Percentiles rank a stretch among this genome's conserved stretches.
phyloP scores from a whole-genome alignment of 1,140 invertebrate species.

The Andricus grossulariae region DNA sequence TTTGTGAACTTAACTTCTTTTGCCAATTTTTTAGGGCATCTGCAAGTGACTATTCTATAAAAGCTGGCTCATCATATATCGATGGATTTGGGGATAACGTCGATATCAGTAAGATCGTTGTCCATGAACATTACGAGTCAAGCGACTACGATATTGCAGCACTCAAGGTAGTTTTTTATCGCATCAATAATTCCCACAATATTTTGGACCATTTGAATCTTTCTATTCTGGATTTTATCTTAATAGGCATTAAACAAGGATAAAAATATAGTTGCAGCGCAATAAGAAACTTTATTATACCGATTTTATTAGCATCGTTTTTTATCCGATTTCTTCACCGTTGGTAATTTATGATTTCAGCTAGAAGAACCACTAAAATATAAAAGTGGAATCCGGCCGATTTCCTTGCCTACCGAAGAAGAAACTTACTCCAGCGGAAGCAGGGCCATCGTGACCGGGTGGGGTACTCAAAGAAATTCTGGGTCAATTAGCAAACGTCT shows the following conservation, averaged over 20 bases:
- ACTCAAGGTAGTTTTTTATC: constrained; percentile 50
- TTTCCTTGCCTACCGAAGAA: constrained; percentile 53
- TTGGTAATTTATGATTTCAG: constrained; percentile 50
- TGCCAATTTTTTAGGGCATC: constrained; percentile 32
- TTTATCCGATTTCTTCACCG: neutral
- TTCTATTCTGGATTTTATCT: neutral
- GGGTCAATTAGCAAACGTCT: constrained; percentile 73
- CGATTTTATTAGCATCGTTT: constrained; percentile 12
- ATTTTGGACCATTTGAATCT: neutral
- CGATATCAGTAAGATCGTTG: constrained; percentile 43
- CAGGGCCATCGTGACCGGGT: constrained; percentile 75
- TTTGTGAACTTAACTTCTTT: neutral
- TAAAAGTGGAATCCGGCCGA: constrained; percentile 51
- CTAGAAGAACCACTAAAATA: constrained; percentile 55
- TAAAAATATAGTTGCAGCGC: neutral
- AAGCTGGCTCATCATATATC: constrained; percentile 52
- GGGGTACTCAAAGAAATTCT: constrained; percentile 71
- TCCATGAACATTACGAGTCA: constrained; percentile 57
- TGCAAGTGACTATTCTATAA: constrained; percentile 43
- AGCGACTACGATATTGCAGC: constrained; percentile 62
- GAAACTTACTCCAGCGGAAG: constrained; percentile 59
- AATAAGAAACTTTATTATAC: neutral
- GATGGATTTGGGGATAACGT: constrained; percentile 46
- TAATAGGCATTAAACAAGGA: neutral
- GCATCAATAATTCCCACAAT: neutral